Evolutionary conservation across 2,113 vertebrate species (phyloP), one percentile per base, ranked within the genome.

Genomic region (Aspiorhynchus laticeps): DNA sequence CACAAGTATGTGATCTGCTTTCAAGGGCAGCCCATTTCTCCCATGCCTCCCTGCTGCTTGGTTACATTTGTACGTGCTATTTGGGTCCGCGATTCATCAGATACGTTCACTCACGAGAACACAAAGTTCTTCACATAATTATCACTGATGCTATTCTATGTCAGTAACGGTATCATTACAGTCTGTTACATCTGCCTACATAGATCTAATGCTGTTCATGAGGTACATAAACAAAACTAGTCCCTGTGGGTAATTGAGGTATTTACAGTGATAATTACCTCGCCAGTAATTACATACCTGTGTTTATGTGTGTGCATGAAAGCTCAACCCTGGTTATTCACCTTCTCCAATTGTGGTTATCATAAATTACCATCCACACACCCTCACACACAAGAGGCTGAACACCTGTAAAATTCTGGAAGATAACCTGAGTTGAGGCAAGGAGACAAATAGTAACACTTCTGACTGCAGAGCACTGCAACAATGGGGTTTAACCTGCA

Each of bases 1-100:
- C 90, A 80, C 77, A 90, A 88, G 87, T 71, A 86, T 89, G 85
- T 91, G 91, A 86, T 88, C 80, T 81, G 84, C 85, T 92, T 84
- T 91, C 87, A 89, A 91, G 86, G 87, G 88, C 61, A 87, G 85
- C 77, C 78, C 80, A 76, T 88, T 90, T 86, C 88, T 87, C 87
- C 84, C 86, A 84, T 87, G 84, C 84, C 86, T 88, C 78, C 78
- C 36, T 83, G 75, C 78, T 71, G 63, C 82, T 85, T 78, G 61
- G 69, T 69, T 85, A 75, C 78, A 31, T 38, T 83, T 69, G 48
- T 41, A 41, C 19, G 3, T 38, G 48, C 48, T 74, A 79, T 80
- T 84, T 84, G 69, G 82, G 67, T 84, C 69, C 9, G n/a, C 33
- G 71, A 83, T 51, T 71, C 43, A 71, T 83, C 41, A 56, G 67